Evolutionary conservation across 2,797 vertebrate species (phyloP), one percentile per base, ranked within the genome.

Genomic region (Sebastes melanostomus): DNA sequence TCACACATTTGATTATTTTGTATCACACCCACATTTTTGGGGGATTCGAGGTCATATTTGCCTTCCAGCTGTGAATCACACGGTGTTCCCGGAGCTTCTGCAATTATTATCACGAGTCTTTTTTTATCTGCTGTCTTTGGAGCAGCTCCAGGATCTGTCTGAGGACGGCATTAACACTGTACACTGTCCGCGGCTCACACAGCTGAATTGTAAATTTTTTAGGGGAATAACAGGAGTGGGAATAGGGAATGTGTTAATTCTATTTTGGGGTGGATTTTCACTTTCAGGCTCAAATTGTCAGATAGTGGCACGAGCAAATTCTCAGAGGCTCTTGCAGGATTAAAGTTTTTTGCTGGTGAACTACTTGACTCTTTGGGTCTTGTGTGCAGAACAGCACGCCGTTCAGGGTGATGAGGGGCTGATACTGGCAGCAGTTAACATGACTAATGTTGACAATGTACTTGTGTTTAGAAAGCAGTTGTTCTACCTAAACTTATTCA

Each of bases 311-410:
- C 6, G 13, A 38, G 8, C 25, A 36, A 62, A 66, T 38, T 69
- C 54, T 46, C n/a, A 46, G 20, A 69, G 34, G 36, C 10, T 65
- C n/a, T 60, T 25, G 13, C 14, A 38, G 65, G 85, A 82, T 84
- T 82, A 76, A 75, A 8, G 36, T 77, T 66, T 83, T 71, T 58
- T 68, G 32, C 16, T 4, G 5, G 46, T 34, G 59, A 69, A 58
- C 42, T 63, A 2, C 9, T 80, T 27, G 66, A 60, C 12, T 66
- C n/a, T 74, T n/a, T 29, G n/a, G 27, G 22, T 81, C 34, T 66
- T 72, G 29, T 2, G 20, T 66, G 25, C 65, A 63, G 36, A 74
- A 58, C 66, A 75, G 25, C 11, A 3, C 71, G 36, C 2, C 29
- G 6, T 59, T 56, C 11, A 11, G 27, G 18, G 36, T 56, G 8